Base-by-base conservation (phyloP, 2,113 vertebrate genomes). In the Zapus hudsonius region DNA sequence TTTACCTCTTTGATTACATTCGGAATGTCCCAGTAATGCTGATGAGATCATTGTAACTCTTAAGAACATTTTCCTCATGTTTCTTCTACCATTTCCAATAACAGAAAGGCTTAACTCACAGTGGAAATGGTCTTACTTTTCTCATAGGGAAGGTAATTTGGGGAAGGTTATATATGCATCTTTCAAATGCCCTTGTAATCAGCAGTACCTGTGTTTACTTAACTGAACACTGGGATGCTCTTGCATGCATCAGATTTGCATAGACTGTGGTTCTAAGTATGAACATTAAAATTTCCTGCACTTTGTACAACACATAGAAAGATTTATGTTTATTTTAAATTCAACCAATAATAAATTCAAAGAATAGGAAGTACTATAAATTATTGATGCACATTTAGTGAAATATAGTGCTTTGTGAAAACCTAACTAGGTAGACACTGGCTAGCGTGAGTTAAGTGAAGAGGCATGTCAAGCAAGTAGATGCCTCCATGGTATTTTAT, bases 11-110 rank as follows among this genome's bases (percentile, higher is more conserved):
- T 93, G 90, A 92, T 92, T 93, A 85, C 70, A 72, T 94, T 93
- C 83, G 90, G 78, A 82, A 95, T 95, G 90, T 66, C 81, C 63
- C 82, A 79, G 89, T 82, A 92, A 95, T 93, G 88, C 92, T 91
- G 94, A 96, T 95, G 84, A 93, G 81, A 85, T 92, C 69, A 72
- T 94, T 96, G 94, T 88, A 78, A 87, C 70, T 89, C 86, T 89
- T 91, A 84, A 75, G 70, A 91, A 91, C 27, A 75, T 91, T 74
- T 87, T 82, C 76, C 38, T 93, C 70, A 76, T 83, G 80, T 76
- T 92, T 63, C 63, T 92, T 63, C 63, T 16, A 59, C 73, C 76
- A 84, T 75, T 76, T 93, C 64, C 64, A 91, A 61, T 89, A 91
- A 87, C 25, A 76, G 70, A 89, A 87, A 87, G 64, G 85, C 47